A percentile compares a stretch with the other conserved stretches of the same genome.
Conservation (phyloP, 1,140 invertebrate genomes). For the Danaus melanippus region DNA sequence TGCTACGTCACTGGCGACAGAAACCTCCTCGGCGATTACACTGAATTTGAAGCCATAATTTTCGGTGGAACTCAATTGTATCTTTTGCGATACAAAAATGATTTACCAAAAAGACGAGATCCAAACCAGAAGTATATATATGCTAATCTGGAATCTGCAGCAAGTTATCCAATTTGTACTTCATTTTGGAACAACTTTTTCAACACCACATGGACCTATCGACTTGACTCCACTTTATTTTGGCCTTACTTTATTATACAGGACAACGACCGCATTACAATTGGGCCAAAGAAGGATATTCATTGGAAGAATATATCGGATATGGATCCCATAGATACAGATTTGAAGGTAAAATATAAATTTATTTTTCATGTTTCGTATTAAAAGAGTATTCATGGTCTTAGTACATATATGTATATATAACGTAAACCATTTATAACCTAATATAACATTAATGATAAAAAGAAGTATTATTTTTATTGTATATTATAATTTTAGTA, state of each 20-base stretch:
- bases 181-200: conserved; percentile 54
- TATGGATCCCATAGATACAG: conserved; percentile 36
- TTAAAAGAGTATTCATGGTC: too few relatives aligned
- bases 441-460: too few relatives aligned
- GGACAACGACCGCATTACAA: conserved; percentile 33
- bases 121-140: conserved; percentile 38
- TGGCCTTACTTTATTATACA: conserved; percentile 67
- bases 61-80: conserved; percentile 37
- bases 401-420: too few relatives aligned
- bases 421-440: too few relatives aligned
- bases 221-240: conserved; percentile 75
- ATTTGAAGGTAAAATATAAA: conserved; percentile 39
- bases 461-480: too few relatives aligned
- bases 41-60: conserved; percentile 30
- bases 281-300: conserved; percentile 41
- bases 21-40: conserved; percentile 24
- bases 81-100: conserved; percentile 7
- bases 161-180: conserved; percentile 32
- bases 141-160: conserved; percentile 36
- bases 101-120: conserved; percentile 22
- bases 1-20: conserved; percentile 39
- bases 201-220: conserved; percentile 80
- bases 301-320: conserved; percentile 32
- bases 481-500: too few relatives aligned
- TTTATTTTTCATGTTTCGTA: too few relatives aligned